Evolutionary conservation across 2,797 vertebrate species (phyloP), one percentile per base, ranked within the genome.

Genomic region (Cercopithecus hamlyni): DNA sequence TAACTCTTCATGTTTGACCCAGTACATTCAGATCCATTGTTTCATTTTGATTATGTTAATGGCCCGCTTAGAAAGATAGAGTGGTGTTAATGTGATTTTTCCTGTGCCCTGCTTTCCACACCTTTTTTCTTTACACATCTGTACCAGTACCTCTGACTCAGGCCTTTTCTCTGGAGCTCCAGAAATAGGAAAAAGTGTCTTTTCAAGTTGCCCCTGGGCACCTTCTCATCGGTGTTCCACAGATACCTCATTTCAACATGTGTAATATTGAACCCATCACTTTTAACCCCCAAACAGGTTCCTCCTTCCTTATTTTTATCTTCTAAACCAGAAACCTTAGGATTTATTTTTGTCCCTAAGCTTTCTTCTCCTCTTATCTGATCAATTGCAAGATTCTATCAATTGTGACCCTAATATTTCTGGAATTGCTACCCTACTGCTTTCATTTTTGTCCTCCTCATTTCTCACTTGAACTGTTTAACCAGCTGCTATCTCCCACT

Each of bases 251-350:
- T 84, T 58, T 30, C 41, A 73, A 13, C 67, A 33, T 80, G n/a
- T 61, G 94, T 91, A 75, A n/a, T 41, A 48, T 87, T 75, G 36
- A 88, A 70, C n/a, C 75, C 45, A 30, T 79, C 45, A 36, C 58
- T 5, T 93, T 57, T 73, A 52, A 36, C 43, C 17, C 52, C 39
- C 9, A 45, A 61, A 55, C 14, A 3, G 50, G n/a, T 55, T 76
- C 91, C 43, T 73, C 48, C 48, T 91, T 26, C 52, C 70, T 73
- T 90, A 45, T 58, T 93, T 96, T 96, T 83, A 87, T 96, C 52
- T 45, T 73, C 52, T 90, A 72, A 92, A 72, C 45, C 17, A 41
- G 52, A 94, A 92, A 43, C 58, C 30, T 55, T 39, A 67, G 64
- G 36, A 2, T 82, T 73, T 73, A 41, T 48, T 67, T 22, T 52